These are phyloP conservation scores for Spheniscus mendiculus DNA, from an alignment of 2,113 vertebrate genomes.

Conservation along the genomic window DNA sequence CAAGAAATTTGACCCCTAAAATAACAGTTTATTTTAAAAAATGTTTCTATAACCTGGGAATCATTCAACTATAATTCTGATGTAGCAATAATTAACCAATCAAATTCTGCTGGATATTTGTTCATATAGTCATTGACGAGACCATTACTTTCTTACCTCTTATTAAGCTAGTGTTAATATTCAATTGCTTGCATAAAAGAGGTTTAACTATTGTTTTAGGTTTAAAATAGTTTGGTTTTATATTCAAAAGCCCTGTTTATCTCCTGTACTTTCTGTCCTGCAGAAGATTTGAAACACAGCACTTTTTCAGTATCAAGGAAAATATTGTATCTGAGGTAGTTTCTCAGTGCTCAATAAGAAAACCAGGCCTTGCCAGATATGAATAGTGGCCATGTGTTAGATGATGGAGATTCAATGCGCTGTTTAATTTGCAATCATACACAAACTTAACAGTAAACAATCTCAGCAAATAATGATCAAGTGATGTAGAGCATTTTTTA, in stretches of 20 bases:
- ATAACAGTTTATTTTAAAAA: neutral
- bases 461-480: slow-evolving; percentile 42
- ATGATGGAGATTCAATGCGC: neutral
- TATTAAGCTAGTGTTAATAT: neutral
- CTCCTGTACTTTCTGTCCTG: neutral
- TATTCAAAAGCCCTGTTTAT: neutral
- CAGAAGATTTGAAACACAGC: neutral
- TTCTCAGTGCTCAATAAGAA: neutral
- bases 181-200: neutral
- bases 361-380: neutral
- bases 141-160: neutral
- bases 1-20: neutral
- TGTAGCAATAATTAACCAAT: neutral
- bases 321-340: neutral
- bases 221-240: neutral
- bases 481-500: slow-evolving; percentile 65
- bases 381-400: neutral
- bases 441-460: slow-evolving; percentile 62
- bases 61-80: neutral
- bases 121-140: neutral
- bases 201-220: neutral
- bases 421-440: slow-evolving; percentile 59
- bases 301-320: neutral
- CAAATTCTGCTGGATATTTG: neutral
- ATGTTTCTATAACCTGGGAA: neutral